Conservation (phyloP, 1,140 invertebrate species). For the Sitobion miscanthi region DNA sequence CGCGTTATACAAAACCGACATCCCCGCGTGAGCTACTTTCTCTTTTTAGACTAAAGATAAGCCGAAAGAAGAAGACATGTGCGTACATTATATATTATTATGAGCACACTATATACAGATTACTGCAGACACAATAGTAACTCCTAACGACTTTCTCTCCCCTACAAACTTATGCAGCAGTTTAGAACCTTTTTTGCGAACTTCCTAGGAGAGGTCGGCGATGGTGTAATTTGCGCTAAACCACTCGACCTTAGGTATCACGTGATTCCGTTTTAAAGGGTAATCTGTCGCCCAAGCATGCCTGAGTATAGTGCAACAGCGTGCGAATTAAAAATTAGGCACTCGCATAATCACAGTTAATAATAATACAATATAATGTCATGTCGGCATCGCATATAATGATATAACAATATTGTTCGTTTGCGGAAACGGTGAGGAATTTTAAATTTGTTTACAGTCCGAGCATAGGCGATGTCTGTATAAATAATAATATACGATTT, state of each 20-base stretch:
- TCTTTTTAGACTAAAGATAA: neutral
- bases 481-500: neutral
- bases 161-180: neutral
- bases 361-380: neutral
- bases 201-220: neutral
- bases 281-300: no score
- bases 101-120: neutral
- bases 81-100: neutral
- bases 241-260: neutral
- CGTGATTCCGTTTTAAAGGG: neutral
- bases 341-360: neutral
- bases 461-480: neutral
- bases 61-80: neutral
- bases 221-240: neutral
- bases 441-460: no score
- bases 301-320: neutral
- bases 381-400: neutral
- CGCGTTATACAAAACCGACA: neutral
- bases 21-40: neutral
- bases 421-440: no score
- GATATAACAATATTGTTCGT: no score
- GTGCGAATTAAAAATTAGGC: neutral
- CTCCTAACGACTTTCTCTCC: neutral
- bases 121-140: neutral
- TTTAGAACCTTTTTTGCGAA: slow-evolving; percentile 9